Evolutionary conservation across 2,797 vertebrate species (phyloP).

Genomic region (Carduelis carduelis): DNA sequence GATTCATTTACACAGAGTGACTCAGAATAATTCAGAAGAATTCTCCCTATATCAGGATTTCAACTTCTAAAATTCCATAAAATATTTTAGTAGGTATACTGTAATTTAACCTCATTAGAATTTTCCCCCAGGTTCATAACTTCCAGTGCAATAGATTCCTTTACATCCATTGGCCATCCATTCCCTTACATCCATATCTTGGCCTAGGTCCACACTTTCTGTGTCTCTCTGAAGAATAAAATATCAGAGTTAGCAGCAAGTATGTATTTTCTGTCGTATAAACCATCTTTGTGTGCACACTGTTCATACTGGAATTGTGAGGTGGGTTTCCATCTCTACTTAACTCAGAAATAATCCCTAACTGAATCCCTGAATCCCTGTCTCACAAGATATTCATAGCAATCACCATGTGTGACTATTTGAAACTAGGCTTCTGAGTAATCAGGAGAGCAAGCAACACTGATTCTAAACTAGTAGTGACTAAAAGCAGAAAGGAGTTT

Average conservation of each 20-base stretch:
- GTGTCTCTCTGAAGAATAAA: not conserved
- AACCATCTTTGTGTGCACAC: not conserved
- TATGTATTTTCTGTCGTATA: not conserved
- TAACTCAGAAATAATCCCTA: not conserved
- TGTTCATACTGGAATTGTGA: not conserved
- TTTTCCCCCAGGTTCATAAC: not conserved
- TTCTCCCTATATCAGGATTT: not conserved
- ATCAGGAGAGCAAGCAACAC: not conserved
- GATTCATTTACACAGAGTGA: not conserved
- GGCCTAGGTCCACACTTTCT: not conserved
- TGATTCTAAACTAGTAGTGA: not conserved
- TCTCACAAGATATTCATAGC: not conserved
- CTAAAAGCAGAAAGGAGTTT: not conserved
- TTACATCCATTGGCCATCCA: not conserved
- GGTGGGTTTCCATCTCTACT: not conserved
- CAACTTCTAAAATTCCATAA: not conserved
- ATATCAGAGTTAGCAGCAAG: not conserved
- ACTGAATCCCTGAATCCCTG: not conserved
- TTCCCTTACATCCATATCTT: not conserved
- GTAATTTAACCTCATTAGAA: not conserved
- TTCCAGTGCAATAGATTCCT: not conserved
- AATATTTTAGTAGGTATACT: not conserved
- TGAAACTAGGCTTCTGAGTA: not conserved
- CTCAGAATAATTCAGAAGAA: not conserved
- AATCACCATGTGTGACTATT: not conserved